Evolutionary conservation across 2,797 vertebrate species (phyloP).

Genomic region (Enteromius paludinosus): DNA sequence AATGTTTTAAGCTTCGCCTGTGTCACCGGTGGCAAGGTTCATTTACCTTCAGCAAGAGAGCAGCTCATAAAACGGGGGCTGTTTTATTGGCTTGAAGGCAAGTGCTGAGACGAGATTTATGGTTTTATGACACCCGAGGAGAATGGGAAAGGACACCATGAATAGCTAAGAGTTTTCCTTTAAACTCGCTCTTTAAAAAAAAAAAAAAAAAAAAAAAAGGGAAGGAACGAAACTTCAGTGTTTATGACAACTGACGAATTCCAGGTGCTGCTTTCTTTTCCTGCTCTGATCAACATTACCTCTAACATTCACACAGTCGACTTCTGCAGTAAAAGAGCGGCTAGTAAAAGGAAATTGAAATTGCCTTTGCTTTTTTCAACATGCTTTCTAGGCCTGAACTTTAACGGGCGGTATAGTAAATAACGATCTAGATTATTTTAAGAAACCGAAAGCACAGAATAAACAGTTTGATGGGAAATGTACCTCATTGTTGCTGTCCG

Average conservation of each 20-base stretch:
- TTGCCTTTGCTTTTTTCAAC: not conserved
- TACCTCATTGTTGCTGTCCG: not conserved
- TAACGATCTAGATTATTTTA: not conserved
- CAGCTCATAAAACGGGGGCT: constrained; percentile 63
- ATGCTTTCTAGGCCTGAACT: not conserved
- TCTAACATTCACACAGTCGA: not conserved
- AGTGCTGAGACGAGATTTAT: constrained; percentile 81
- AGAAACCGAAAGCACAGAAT: not conserved
- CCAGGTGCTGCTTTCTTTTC: constrained; percentile 71
- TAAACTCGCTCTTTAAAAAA: constrained; percentile 69
- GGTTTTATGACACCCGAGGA: constrained; percentile 79
- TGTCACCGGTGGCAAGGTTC: constrained; percentile 60
- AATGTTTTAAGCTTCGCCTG: constrained; percentile 64
- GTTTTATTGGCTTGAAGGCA: constrained; percentile 71
- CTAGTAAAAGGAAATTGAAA: constrained; percentile 1
- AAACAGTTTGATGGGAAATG: not conserved
- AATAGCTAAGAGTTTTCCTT: constrained; percentile 76
- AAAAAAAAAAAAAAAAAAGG: constrained; percentile 62
- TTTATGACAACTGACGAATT: constrained; percentile 75
- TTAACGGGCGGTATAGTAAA: not conserved
- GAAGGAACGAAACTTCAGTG: constrained; percentile 65
- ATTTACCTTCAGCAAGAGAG: constrained; percentile 68
- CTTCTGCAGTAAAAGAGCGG: not conserved
- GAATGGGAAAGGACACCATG: constrained; percentile 70
- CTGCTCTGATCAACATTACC: constrained; percentile 22